Evolutionary conservation across 2,888 invertebrate species (phyloP).

Genomic region (Nomada fabriciana): DNA sequence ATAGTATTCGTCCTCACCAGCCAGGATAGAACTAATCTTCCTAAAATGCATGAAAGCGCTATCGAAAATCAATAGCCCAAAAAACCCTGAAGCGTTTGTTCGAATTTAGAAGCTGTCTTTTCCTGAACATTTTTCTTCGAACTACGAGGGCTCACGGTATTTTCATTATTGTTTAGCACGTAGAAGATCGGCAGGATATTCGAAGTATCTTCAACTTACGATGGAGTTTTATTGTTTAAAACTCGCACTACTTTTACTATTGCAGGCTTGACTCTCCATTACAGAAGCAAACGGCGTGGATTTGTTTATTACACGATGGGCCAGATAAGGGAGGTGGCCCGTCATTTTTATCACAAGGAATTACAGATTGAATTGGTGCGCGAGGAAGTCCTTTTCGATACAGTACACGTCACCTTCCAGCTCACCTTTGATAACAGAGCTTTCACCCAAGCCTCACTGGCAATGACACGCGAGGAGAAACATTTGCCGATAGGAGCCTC

Average conservation of each 20-base stretch:
- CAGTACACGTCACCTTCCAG: conserved; percentile 97
- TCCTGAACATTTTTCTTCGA: no score
- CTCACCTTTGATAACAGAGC: conserved; percentile 97
- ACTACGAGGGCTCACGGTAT: no score
- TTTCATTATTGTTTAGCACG: no score
- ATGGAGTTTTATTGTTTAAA: background rate
- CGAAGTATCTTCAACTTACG: background rate
- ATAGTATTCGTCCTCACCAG: no score
- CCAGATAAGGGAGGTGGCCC: conserved; percentile 96
- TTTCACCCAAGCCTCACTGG: conserved; percentile 92
- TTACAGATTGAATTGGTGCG: conserved; percentile 95
- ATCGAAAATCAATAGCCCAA: no score
- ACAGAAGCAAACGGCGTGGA: conserved; percentile 95
- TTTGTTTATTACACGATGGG: conserved; percentile 99
- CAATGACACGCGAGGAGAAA: conserved; percentile 95
- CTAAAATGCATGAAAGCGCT: no score
- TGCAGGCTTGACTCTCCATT: conserved; percentile 94
- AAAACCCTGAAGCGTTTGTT: no score
- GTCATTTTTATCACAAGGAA: conserved; percentile 97
- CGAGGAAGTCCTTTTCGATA: conserved; percentile 94
- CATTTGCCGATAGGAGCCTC: conserved; percentile 95
- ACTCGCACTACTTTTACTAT: conserved; percentile 12
- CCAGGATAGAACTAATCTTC: no score
- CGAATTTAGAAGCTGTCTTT: no score
- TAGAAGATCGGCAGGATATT: background rate